Evolutionary conservation across 2,797 vertebrate genomes (phyloP), one percentile per base, ranked within the genome.

Genomic region (Odontamblyopus lacepedii): DNA sequence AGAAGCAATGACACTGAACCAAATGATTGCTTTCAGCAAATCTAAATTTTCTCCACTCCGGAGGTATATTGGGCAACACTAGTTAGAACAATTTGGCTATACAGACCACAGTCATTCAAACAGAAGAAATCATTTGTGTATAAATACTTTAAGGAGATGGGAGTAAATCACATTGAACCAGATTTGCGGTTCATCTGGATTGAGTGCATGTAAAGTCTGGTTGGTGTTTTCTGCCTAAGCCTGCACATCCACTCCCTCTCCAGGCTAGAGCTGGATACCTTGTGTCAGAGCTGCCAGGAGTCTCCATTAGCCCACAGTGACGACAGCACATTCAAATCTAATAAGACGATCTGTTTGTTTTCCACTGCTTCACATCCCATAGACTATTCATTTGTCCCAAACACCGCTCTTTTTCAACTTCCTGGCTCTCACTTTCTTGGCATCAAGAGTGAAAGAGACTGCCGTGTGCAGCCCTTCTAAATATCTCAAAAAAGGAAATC

Each of bases 331-430:
- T 89, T 88, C 67, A 44, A 67, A 82, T 89, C 89, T 79, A 86
- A 88, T 85, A 88, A 83, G 72, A 60, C 71, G 79, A 84, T 89
- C 74, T 82, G 83, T 87, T 89, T 84, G 83, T 90, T 88, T 88
- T 89, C 75, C 74, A 79, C 79, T 82, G 81, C 80, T 78, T 78
- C 26, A 81, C 85, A 83, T 72, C 74, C 81, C 73, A 75, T 72
- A 81, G 76, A 65, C 74, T 70, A 75, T 76, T 85, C 78, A 83
- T 83, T 83, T 80, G 73, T 79, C 78, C 76, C 73, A 64, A 69
- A 71, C 74, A 77, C 74, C 76, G 78, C 74, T 83, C 76, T 80
- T 82, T 86, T 72, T 81, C 71, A 78, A 86, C 77, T 73, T 85
- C 75, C 78, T 84, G 82, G 71, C 80, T 84, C 85, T 85, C 63